phyloP scores from a whole-genome alignment of 2,113 vertebrate species.

The Neofelis nebulosa region DNA sequence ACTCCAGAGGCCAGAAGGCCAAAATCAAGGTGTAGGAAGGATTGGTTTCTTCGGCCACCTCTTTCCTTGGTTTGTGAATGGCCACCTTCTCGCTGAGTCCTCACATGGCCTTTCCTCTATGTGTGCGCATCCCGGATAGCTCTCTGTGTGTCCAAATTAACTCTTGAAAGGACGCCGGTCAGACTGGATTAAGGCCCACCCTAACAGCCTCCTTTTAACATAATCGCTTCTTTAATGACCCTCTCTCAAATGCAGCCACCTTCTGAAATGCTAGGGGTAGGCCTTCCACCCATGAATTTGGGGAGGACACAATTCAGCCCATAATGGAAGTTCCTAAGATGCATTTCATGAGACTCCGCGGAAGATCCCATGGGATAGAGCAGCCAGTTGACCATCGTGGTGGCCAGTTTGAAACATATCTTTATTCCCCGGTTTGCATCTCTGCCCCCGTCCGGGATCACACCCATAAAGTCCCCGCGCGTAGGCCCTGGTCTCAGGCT shows the following conservation, averaged over 20 bases:
- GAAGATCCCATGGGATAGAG: neutral
- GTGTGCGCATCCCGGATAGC: neutral
- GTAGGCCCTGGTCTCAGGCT: neutral
- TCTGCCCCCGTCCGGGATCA: neutral
- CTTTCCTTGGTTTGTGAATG: neutral
- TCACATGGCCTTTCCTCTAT: neutral
- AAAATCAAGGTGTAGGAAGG: neutral
- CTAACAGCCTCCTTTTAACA: no score
- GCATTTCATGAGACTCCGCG: neutral
- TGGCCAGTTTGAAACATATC: neutral
- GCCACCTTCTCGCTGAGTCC: neutral
- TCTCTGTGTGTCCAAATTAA: neutral
- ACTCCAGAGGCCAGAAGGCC: neutral
- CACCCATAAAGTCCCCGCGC: neutral
- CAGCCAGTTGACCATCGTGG: neutral
- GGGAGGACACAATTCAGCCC: neutral
- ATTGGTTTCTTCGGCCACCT: neutral
- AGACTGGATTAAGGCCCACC: neutral
- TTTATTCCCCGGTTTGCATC: neutral
- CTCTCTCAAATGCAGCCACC: no score
- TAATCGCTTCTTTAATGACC: no score
- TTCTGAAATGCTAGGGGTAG: no score
- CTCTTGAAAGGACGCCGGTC: neutral
- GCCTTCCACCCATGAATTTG: neutral
- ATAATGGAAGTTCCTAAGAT: neutral